Base-by-base conservation (phyloP, 1,140 invertebrate species). In the Telenomus remus region DNA sequence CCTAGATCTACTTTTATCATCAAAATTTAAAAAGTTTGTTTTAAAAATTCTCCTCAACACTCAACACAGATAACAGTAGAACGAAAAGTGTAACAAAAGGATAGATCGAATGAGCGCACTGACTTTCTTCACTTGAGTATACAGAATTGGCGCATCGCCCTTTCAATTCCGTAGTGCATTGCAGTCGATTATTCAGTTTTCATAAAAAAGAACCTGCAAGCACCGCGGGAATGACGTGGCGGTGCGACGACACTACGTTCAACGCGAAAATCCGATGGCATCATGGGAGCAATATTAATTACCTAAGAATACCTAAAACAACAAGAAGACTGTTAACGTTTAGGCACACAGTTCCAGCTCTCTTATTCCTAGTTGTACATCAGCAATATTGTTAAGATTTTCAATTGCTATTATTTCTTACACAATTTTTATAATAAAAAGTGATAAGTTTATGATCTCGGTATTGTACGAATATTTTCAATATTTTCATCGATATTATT, bases 151-250 rank as follows among this genome's bases (percentile, higher is more conserved):
- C 83, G 82, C 84, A 88, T 89, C 86, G 87, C 90, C 89, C 86
- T 91, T 89, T 95, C 94, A 95, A 95, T 95, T 95, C 94, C 94
- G 94, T 94, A 95, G 94, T 95, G 94, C 94, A 95, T 95, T 95
- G 94, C 94, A 95, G 94, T 94, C 92, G 92, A 90, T 89, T 88
- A 82, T 89, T 86, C 81, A 89, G 89, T 89, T 89, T 65, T 65
- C 66, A 42, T 53, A 78, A 74, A 64, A 72, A 80, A 84, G 70
- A 85, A 84, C 80, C 93, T 95, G 94, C 94, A 95, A 94, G 94
- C 94, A 94, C 91, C 93, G 93, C 93, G 94, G 94, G 93, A 94
- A 92, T 95, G 94, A 94, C 92, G 92, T 84, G 89, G 86, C 85
- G 81, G 89, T 90, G 86, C 83, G 87, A 84, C 84, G 82, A 79